phyloP scores from a whole-genome alignment of 2,888 invertebrate genomes.

The Dryocosmus kuriphilus region DNA sequence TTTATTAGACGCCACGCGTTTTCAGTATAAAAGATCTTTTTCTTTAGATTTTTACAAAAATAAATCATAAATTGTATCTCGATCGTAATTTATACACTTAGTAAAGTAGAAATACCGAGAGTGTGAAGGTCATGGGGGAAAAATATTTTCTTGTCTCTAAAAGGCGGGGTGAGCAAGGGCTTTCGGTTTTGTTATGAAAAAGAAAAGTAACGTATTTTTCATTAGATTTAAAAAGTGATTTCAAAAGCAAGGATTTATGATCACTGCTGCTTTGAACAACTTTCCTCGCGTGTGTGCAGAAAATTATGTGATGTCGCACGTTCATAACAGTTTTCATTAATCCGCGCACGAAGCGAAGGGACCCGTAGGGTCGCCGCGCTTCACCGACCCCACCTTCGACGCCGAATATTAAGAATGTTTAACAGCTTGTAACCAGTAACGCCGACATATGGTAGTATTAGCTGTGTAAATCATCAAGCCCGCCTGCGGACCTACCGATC shows the following conservation, averaged over 20 bases:
- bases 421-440: conserved; percentile 69
- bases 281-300: conserved; percentile 10
- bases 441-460: conserved; percentile 62
- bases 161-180: not conserved
- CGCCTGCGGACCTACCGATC: conserved; percentile 67
- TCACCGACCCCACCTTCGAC: conserved; percentile 50
- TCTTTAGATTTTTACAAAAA: not conserved
- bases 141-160: not conserved
- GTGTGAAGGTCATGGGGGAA: not conserved
- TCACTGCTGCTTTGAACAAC: conserved; percentile 9
- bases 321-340: conserved; percentile 39
- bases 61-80: not conserved
- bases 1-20: not conserved
- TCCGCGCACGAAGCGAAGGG: conserved; percentile 43
- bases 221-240: not conserved
- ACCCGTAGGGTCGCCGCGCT: conserved; percentile 35
- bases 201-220: conserved; percentile 8
- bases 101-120: not conserved
- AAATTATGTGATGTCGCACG: conserved; percentile 25
- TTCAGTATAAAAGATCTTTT: not conserved
- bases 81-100: not conserved
- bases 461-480: conserved; percentile 70
- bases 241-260: conserved; percentile 10
- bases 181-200: conserved; percentile 7
- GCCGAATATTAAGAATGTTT: conserved; percentile 66